A percentile compares a stretch with the other conserved stretches of the same genome.
These are phyloP conservation scores for Eubasilissa splendida DNA, from an alignment of 2,888 invertebrate species.

Conservation along the genomic window DNA sequence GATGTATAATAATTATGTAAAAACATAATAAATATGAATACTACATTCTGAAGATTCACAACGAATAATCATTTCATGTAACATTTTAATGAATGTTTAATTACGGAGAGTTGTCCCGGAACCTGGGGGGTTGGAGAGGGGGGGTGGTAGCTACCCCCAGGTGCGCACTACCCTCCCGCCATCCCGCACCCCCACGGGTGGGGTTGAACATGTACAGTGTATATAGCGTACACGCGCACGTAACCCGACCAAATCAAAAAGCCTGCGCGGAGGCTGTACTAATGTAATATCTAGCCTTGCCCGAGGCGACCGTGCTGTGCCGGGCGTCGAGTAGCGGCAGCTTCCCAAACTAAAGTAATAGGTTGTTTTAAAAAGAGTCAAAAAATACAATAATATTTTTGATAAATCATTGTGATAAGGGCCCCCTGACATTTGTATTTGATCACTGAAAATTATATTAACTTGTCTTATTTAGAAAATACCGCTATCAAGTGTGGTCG, in stretches of 20 bases:
- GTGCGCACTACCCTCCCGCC: constrained; percentile 5
- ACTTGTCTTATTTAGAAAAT: too few species aligned
- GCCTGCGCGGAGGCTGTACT: constrained; percentile 39
- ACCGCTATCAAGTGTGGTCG: too few species aligned
- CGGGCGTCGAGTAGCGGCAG: background rate
- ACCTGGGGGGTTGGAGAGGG: background rate
- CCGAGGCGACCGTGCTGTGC: constrained; percentile 5
- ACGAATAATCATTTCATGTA: too few species aligned
- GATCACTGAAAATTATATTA: too few species aligned
- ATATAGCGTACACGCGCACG: background rate
- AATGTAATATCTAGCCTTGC: constrained; percentile 47
- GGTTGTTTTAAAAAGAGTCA: background rate
- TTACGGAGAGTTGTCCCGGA: background rate
- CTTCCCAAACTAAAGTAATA: background rate
- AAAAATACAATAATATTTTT: too few species aligned
- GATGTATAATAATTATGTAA: background rate
- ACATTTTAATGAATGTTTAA: too few species aligned
- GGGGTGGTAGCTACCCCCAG: background rate
- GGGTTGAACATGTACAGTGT: too few species aligned
- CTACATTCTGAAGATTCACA: too few species aligned
- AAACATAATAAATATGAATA: background rate
- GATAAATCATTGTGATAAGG: too few species aligned
- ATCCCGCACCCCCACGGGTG: constrained; percentile 13
- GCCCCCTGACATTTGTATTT: too few species aligned
- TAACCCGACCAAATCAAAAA: constrained; percentile 45